A percentile compares a stretch with the other conserved stretches of the same genome.
Evolutionary conservation across 1,140 invertebrate genomes (phyloP).

Genomic region (Homalodisca vitripennis): DNA sequence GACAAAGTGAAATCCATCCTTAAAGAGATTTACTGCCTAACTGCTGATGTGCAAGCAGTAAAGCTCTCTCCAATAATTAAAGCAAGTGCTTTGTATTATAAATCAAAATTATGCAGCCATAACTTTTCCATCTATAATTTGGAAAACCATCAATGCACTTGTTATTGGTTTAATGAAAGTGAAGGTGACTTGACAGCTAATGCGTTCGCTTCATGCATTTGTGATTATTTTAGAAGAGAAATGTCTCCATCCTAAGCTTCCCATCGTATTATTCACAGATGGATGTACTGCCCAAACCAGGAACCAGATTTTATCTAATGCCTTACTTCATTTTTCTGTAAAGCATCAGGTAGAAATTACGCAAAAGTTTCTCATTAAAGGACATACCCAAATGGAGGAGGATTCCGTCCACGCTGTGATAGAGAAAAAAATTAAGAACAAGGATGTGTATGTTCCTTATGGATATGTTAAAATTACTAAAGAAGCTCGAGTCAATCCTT

Average conservation of each 20-base stretch:
- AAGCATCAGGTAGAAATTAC: constrained; percentile 36
- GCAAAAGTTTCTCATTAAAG: constrained; percentile 47
- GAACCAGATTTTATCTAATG: constrained; percentile 25
- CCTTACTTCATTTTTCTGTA: constrained; percentile 16
- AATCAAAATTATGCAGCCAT: constrained; percentile 43
- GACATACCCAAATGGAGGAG: constrained; percentile 48
- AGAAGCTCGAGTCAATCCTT: constrained; percentile 32
- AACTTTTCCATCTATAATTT: constrained; percentile 17
- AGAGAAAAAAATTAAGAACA: constrained; percentile 41
- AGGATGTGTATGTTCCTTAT: constrained; percentile 38
- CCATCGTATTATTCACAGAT: constrained; percentile 25
- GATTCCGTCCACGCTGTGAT: constrained; percentile 41
- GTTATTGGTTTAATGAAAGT: constrained; percentile 24
- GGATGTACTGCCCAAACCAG: constrained; percentile 26
- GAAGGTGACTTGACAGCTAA: constrained; percentile 27
- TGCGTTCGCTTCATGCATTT: constrained; percentile 27
- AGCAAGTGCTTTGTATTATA: constrained; percentile 44
- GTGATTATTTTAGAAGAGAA: constrained; percentile 21
- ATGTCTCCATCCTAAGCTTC: constrained; percentile 11
- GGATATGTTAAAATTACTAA: constrained; percentile 37
- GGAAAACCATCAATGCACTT: constrained; percentile 8
- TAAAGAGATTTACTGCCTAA: constrained; percentile 33
- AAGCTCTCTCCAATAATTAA: constrained; percentile 40
- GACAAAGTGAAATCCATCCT: constrained; percentile 29
- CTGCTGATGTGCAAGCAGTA: constrained; percentile 41